phyloP scores from a whole-genome alignment of 2,113 vertebrate species.

The Craseonycteris thonglongyai region DNA sequence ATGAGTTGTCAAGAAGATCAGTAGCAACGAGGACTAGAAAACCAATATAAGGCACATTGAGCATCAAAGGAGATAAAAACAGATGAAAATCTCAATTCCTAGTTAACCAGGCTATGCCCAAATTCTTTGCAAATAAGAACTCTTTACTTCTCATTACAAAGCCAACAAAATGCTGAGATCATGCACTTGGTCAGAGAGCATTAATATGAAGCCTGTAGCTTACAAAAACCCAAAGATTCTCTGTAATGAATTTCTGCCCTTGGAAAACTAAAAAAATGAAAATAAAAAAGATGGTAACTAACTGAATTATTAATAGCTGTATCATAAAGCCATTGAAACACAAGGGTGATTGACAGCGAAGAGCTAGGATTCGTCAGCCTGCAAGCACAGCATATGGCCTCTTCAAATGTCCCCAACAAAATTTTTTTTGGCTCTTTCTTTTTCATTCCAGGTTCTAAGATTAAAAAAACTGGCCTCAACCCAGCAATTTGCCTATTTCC shows the following conservation, averaged over 20 bases:
- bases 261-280: neutral
- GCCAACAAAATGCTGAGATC: neutral
- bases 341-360: neutral
- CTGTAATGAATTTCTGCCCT: neutral
- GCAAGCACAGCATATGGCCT: neutral
- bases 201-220: neutral
- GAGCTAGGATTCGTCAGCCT: neutral
- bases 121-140: neutral
- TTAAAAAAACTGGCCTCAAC: conserved; percentile 22
- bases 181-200: neutral
- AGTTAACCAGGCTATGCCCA: neutral
- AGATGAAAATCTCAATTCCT: neutral
- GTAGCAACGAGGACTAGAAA: neutral
- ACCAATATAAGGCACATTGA: neutral
- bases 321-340: neutral
- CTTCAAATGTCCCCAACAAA: neutral
- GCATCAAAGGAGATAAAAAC: neutral
- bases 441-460: conserved; percentile 30
- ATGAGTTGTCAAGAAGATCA: neutral
- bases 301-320: neutral
- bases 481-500: conserved; percentile 25
- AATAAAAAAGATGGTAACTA: neutral
- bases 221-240: neutral
- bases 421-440: neutral
- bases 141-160: neutral